Evolutionary conservation across 1,140 invertebrate genomes (phyloP), one percentile per base, ranked within the genome.

Genomic region (Pectinophora gossypiella): DNA sequence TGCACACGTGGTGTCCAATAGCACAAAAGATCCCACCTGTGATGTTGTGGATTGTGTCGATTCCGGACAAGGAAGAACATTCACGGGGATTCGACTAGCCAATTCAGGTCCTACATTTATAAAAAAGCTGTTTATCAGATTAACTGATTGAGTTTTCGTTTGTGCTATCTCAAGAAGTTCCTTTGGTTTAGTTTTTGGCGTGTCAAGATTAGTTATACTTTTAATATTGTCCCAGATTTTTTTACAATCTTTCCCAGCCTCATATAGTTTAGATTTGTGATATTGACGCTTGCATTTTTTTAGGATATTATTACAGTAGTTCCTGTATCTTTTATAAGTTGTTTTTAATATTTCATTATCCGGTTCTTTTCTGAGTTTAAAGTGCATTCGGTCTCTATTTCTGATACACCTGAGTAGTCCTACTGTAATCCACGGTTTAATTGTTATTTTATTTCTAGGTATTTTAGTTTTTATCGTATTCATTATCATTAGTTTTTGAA

Each of bases 271-370:
- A 9, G 18, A 6, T 21, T 23, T 53, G 3, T 53, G 1, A 22
- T 43, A 53, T 3, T 19, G 23, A 38, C 19, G 4, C 23, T 53
- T 53, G 21, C 36, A 7, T n/a, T 53, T 53, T 38, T 47, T 38
- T 47, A 53, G 38, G 13, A 53, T 18, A 21, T 16, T 10, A 27
- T 54, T 46, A 20, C 44, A 54, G 3, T n/a, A 12, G 21, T 53
- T 53, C 13, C 51, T 45, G 21, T 53, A 53, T 19, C 32, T 20
- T 19, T 48, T 54, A 35, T 54, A 54, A 19, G 43, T 46, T 9
- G 23, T 48, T 40, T 19, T 16, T 10, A 40, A 7, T 1, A 47
- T 44, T 15, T 13, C 2, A 19, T 47, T 42, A 19, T 38, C 10
- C 3, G 23, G 27, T 23, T 36, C 15, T 40, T 47, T 46, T 48